Percentiles rank a stretch among this genome's conserved stretches.
Evolutionary conservation across 1,140 invertebrate genomes (phyloP).

Genomic region (Cydia strobilella): DNA sequence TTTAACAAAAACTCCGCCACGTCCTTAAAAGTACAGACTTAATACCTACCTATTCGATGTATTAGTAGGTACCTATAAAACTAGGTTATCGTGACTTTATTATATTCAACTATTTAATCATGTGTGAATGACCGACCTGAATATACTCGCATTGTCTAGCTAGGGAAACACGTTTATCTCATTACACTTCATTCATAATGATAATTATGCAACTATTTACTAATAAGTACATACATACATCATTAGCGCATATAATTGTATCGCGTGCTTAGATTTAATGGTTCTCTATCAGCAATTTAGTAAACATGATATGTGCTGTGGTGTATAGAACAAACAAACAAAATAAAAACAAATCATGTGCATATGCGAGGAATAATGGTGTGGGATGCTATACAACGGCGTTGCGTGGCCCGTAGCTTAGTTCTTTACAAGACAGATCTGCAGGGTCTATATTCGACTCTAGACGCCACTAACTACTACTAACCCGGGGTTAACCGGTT

Average conservation of each 20-base stretch:
- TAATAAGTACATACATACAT: slow-evolving; percentile 5
- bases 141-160: not conserved
- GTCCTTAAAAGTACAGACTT: not conserved
- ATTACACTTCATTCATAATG: slow-evolving; percentile 19
- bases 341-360: not conserved
- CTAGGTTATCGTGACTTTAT: not conserved
- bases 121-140: slow-evolving; percentile 20
- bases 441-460: too few species aligned
- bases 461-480: too few species aligned
- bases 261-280: slow-evolving; percentile 20
- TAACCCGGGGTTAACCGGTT: too few species aligned
- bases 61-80: not conserved
- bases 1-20: not conserved
- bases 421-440: too few species aligned
- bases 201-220: slow-evolving; percentile 14
- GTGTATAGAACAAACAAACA: not conserved
- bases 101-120: not conserved
- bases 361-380: too few species aligned
- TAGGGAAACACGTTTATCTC: slow-evolving; percentile 9
- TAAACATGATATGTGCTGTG: slow-evolving; percentile 10
- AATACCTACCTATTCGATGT: not conserved
- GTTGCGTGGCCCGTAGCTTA: too few species aligned
- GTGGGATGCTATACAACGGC: too few species aligned
- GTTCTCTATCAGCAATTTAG: slow-evolving; percentile 14
- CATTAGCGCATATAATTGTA: slow-evolving; percentile 25